Conservation (phyloP, 2,113 vertebrate species). For the Charina bottae region DNA sequence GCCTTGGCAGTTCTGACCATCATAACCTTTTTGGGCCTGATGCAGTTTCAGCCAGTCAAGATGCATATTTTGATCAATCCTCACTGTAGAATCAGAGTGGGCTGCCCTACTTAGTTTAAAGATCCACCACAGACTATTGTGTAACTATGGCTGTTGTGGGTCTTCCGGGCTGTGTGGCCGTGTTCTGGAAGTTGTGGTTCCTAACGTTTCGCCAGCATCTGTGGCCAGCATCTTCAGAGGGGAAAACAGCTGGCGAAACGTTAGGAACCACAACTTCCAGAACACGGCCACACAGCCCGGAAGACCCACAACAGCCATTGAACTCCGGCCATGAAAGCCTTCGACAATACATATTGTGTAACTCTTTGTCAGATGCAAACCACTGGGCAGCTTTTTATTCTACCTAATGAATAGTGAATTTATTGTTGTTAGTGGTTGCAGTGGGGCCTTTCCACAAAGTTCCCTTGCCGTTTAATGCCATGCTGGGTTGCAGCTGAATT, state of each 20-base stretch:
- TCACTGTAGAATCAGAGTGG: not conserved
- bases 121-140: not conserved
- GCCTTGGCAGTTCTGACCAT: not conserved
- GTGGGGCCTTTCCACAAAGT: not conserved
- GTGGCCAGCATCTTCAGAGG: too few species aligned
- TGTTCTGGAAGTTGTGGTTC: too few species aligned
- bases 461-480: not conserved
- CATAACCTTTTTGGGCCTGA: not conserved
- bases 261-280: too few species aligned
- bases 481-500: not conserved
- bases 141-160: too few species aligned
- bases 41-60: not conserved
- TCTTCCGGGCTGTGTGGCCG: too few species aligned
- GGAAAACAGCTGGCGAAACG: too few species aligned
- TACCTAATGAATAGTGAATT: not conserved
- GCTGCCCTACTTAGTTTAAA: too few species aligned
- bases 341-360: too few species aligned
- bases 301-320: too few species aligned
- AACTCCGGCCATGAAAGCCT: too few species aligned
- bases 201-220: too few species aligned
- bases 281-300: too few species aligned
- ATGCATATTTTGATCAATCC: not conserved
- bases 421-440: not conserved
- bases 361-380: not conserved
- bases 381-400: not conserved